A percentile compares a stretch with the other conserved stretches of the same genome.
Conservation (phyloP, 2,797 vertebrate species). For the Anguilla marmorata region DNA sequence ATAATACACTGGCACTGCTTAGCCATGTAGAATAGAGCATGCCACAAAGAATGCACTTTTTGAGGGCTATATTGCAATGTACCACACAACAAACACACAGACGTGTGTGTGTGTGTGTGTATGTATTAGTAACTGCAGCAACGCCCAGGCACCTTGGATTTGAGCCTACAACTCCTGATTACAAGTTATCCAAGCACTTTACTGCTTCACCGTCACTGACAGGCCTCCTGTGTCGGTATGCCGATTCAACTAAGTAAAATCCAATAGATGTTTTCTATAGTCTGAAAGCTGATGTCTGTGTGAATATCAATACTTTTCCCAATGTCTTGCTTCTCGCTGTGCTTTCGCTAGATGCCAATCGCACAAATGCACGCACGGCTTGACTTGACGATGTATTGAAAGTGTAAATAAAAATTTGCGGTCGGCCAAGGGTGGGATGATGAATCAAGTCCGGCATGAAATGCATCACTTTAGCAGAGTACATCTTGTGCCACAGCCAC, state of each 20-base stretch:
- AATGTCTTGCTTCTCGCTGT: background rate
- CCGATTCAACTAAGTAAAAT: background rate
- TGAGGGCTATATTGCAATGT: no score
- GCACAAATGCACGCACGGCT: background rate
- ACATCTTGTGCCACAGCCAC: background rate
- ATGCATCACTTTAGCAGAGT: slow-evolving; percentile 4
- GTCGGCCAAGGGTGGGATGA: background rate
- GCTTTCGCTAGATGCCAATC: background rate
- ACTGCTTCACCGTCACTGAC: background rate
- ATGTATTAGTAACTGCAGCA: background rate
- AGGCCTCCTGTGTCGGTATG: background rate
- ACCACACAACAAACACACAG: no score
- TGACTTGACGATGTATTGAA: background rate
- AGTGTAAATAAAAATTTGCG: background rate
- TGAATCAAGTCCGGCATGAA: background rate
- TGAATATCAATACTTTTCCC: background rate
- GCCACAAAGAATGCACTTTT: no score
- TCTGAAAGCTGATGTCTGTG: background rate
- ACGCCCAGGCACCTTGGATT: background rate
- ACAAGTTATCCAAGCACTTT: background rate
- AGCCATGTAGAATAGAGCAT: no score
- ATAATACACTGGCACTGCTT: no score
- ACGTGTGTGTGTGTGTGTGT: no score
- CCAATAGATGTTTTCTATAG: background rate
- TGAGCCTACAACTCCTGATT: background rate